Evolutionary conservation across 1,140 invertebrate genomes (phyloP), one percentile per base, ranked within the genome.

Genomic region (Caenorhabditis latens): DNA sequence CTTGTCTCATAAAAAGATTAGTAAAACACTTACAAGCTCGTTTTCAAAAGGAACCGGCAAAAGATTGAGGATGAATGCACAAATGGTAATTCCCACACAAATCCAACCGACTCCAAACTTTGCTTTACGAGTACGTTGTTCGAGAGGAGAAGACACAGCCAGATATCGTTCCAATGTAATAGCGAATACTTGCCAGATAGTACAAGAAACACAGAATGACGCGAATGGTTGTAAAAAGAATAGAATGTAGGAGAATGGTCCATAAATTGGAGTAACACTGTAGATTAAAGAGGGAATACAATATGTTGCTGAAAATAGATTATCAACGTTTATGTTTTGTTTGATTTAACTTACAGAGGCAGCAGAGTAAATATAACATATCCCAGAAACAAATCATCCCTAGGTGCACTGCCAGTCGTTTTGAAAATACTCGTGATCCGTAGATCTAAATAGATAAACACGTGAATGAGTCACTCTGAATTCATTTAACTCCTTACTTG

Each of bases 221-320:
- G 91, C 91, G 79, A 92, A 90, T 9, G 91, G 91, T 84, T 92
- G 91, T 83, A 92, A 89, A 46, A 92, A 84, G 71, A 90, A 91
- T 11, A 91, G 90, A 21, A 92, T 82, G 86, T 92, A 92, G 21
- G 91, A 91, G 42, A 90, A 87, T 14, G 90, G 63, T 32, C 91
- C 91, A 57, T 91, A 87, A 87, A 92, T 91, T 32, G 91, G 91
- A 8, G 89, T 85, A n/a, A 91, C 90, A 67, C 91, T 90, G 88
- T 92, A 90, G 67, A 90, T 89, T 9, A 91, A 46, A 21, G 90
- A 91, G 48, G 90, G 87, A 13, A 92, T 87, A 50, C 91, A 90
- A 65, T 92, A 91, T 40, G 90, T 88, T 40, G 89, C 75, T 65
- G 88, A 75, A 89, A 75, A 61, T 83, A 19, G 1, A 14, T 13